Evolutionary conservation across 2,113 vertebrate genomes (phyloP), one percentile per base, ranked within the genome.

Genomic region (Plecturocebus donacophilus): DNA sequence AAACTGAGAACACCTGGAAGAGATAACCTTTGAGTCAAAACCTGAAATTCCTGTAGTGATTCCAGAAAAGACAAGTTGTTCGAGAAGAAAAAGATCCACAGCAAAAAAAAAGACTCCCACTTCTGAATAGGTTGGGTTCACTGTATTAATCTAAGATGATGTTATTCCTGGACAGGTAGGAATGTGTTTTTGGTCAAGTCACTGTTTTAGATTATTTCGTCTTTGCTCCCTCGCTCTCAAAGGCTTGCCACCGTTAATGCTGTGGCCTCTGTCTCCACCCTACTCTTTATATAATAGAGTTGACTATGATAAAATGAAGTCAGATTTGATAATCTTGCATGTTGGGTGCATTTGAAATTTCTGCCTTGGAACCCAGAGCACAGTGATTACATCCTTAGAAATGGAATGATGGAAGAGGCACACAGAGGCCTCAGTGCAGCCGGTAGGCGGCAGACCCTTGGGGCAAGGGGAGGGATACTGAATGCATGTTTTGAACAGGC

Each of bases 401-500:
- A 5, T 4, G 12, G 54, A 90, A 38, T 32, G 7, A 5, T 0
- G 38, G 79, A 35, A 47, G 30, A 84, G 13, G 27, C 2, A 3
- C 32, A 9, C 11, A 27, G 14, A 77, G 66, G 52, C 52, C 88
- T 81, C 19, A 3, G 61, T 21, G 32, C 23, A 35, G 4, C 35
- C 1, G 1, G n/a, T 16, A 11, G 47, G 68, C 32, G 79, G 20
- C 68, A 47, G 49, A 76, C 49, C 20, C 5, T 7, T 7, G 3
- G 6, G 30, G 75, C 13, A n/a, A 42, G 40, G 47, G 70, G 40
- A 56, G n/a, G 80, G 20, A 54, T 3, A 13, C 4, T 6, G 20
- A 16, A 79, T 0, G 3, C 11, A 32, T 25, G 9, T 10, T 61
- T 32, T 42, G 52, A 66, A 71, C 0, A 0, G 35, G 73, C n/a